Evolutionary conservation across 1,140 invertebrate species (phyloP).

Genomic region (Gonioctena quinquepunctata): DNA sequence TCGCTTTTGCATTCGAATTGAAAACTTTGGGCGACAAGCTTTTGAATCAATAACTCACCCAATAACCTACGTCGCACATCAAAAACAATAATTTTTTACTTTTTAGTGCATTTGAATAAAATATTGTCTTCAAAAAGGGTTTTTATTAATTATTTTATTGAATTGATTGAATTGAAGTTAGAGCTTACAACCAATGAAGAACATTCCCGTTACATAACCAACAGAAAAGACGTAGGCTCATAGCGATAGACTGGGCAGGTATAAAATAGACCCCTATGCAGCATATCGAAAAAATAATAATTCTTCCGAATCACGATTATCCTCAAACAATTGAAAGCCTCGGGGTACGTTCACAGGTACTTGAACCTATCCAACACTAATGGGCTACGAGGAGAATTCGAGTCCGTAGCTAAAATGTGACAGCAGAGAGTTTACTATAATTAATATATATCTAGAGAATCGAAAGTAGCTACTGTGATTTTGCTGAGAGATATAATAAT

Average conservation of each 20-base stretch:
- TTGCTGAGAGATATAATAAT: constrained; percentile 51
- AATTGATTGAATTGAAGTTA: no score
- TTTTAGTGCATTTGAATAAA: no score
- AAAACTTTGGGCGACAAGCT: no score
- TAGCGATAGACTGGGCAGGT: constrained; percentile 4
- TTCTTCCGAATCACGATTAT: not conserved
- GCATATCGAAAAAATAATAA: not conserved
- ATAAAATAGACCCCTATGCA: not conserved
- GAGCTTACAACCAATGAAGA: no score
- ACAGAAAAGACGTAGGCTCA: constrained; percentile 2
- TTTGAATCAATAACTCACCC: no score
- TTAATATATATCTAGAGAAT: constrained; percentile 51
- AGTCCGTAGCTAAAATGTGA: constrained; percentile 30
- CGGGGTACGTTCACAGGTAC: not conserved
- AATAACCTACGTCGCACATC: no score
- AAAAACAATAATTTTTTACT: no score
- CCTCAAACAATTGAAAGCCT: constrained; percentile 1
- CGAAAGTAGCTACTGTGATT: constrained; percentile 51
- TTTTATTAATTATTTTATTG: no score
- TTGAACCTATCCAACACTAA: not conserved
- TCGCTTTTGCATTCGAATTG: no score
- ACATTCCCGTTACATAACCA: not conserved
- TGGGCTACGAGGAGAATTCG: not conserved
- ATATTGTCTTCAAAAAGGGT: no score
- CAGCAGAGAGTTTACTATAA: constrained; percentile 40